Evolutionary conservation across 2,888 invertebrate genomes (phyloP), one percentile per base, ranked within the genome.

Genomic region (Andrena praecox): DNA sequence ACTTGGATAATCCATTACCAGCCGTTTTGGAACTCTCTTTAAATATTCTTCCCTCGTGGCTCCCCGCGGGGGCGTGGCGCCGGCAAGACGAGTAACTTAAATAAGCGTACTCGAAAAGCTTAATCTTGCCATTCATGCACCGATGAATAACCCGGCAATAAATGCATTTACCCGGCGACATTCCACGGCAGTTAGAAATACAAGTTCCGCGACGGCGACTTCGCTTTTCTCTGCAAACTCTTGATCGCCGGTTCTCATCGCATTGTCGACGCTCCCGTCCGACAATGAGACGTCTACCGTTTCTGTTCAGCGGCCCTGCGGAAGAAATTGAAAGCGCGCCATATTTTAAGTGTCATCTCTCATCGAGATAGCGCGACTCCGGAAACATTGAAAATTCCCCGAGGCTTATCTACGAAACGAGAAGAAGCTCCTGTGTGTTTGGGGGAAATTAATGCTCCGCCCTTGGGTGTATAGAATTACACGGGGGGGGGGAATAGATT

Each of bases 121-220:
- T 82, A 82, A 82, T 82, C 83, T 78, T 63, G 67, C 73, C 48
- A 83, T 84, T 84, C 84, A 84, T 67, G 78, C 50, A 70, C 71
- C 84, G 83, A 75, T 83, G 84, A 84, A 84, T 83, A 73, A 35
- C 72, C 73, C 33, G 64, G 84, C 79, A 78, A 84, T 84, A 84
- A 84, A 82, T 72, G 82, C 69, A 69, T 82, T 71, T 82, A 54
- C 42, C 12, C 67, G 24, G 59, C 70, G 62, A 70, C 75, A 67
- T 81, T 69, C 64, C 81, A 42, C 52, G 77, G 64, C 69, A 74
- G 81, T 81, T 74, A 70, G 81, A 69, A 74, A 66, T 60, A 69
- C 82, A 77, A 82, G 63, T 82, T 82, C 54, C 59, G n/a, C 68
- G 50, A 52, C 72, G 54, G 54, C 71, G 77, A 75, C 77, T 82